These are phyloP conservation scores for Chaetops frenatus DNA, from an alignment of 2,113 vertebrate species.

Conservation along the genomic window DNA sequence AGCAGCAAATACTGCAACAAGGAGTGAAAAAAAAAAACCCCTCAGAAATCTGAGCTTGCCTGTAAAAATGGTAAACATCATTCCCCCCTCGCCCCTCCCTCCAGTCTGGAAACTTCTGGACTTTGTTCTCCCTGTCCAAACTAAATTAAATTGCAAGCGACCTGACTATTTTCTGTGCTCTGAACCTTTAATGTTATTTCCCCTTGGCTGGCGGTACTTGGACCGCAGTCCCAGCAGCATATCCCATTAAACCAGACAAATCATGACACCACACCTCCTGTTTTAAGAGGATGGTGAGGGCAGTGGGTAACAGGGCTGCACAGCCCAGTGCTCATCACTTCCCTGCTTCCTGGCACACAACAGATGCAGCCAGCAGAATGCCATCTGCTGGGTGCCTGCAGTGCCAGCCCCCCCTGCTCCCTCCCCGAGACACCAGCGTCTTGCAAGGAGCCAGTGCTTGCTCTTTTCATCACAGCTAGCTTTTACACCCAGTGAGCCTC, in stretches of 20 bases:
- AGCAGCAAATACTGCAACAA: not conserved
- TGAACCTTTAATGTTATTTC: not conserved
- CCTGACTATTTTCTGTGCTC: not conserved
- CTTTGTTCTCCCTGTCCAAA: not conserved
- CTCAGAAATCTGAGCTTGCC: not conserved
- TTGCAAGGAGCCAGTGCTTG: not conserved
- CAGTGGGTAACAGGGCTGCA: not conserved
- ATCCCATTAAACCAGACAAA: not conserved
- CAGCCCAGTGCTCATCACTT: not conserved
- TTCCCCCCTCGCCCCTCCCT: not conserved
- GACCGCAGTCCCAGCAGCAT: not conserved
- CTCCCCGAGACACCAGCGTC: accelerated
- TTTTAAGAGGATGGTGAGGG: not conserved
- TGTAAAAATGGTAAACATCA: not conserved
- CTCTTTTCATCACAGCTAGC: not conserved
- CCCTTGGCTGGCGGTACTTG: not conserved
- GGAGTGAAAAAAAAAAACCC: not conserved
- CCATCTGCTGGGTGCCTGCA: not conserved
- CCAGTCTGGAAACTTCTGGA: not conserved
- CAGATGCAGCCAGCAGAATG: not conserved
- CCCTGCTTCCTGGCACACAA: not conserved
- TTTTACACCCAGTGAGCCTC: not conserved
- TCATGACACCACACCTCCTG: not conserved
- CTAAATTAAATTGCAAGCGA: not conserved
- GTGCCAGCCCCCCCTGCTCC: accelerated